Evolutionary conservation across 2,113 vertebrate genomes (phyloP).

Genomic region (Arenaria interpres): DNA sequence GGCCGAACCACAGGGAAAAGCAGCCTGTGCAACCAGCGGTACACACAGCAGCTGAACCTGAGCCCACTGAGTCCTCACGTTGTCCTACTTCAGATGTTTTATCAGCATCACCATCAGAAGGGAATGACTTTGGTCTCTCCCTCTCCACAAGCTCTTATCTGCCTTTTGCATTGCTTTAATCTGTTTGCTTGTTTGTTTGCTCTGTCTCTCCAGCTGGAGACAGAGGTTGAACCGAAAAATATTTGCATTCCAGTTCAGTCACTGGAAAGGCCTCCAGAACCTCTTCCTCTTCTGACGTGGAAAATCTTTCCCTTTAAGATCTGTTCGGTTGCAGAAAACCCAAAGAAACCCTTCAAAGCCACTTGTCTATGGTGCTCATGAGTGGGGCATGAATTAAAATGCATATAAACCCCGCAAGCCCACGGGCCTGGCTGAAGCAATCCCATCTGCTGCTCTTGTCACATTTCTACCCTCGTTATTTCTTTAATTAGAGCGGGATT

Average conservation of each 20-base stretch:
- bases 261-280: background rate
- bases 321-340: background rate
- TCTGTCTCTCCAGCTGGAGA: background rate
- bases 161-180: background rate
- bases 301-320: background rate
- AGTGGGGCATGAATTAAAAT: rapidly evolving
- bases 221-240: background rate
- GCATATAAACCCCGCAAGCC: rapidly evolving
- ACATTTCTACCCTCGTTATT: background rate
- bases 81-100: background rate
- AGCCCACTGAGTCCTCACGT: background rate
- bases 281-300: background rate
- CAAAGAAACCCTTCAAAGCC: background rate
- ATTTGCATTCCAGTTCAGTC: background rate
- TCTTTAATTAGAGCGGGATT: background rate
- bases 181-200: background rate
- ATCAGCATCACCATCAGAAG: background rate
- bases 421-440: background rate
- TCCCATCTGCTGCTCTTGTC: background rate
- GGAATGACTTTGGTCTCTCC: background rate
- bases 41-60: background rate
- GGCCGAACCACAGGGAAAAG: background rate
- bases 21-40: background rate
- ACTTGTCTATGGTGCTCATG: background rate
- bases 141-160: background rate